Conservation (phyloP, 2,113 vertebrate species). For the Percina caprodes region DNA sequence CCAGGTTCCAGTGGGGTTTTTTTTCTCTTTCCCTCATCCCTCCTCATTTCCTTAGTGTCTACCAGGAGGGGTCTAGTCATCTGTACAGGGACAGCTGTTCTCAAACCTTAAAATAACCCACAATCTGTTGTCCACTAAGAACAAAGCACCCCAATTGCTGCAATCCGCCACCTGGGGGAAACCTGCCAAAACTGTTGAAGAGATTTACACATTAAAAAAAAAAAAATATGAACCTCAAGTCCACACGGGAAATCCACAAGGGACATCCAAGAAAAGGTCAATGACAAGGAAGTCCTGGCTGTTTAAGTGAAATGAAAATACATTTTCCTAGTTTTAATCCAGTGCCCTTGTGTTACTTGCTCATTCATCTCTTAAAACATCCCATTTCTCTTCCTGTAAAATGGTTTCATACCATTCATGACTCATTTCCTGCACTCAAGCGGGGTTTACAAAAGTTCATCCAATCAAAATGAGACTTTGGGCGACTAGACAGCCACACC, state of each 20-base stretch:
- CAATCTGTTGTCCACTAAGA: conserved; percentile 54
- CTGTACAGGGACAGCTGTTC: conserved; percentile 64
- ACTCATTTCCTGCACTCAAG: too few relatives aligned
- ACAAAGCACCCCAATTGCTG: conserved; percentile 42
- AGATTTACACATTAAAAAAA: conserved; percentile 10
- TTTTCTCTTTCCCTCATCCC: neutral
- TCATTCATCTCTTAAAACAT: too few relatives aligned
- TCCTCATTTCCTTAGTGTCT: neutral
- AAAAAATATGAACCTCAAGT: neutral
- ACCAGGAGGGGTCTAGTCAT: conserved; percentile 28
- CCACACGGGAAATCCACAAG: neutral
- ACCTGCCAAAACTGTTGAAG: conserved; percentile 34
- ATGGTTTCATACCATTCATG: too few relatives aligned
- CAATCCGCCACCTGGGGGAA: conserved; percentile 22
- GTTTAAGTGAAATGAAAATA: too few relatives aligned
- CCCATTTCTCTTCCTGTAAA: too few relatives aligned
- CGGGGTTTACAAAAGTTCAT: too few relatives aligned
- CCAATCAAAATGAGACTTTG: too few relatives aligned
- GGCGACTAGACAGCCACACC: too few relatives aligned
- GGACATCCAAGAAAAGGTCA: neutral
- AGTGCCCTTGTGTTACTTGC: too few relatives aligned
- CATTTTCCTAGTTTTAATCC: too few relatives aligned
- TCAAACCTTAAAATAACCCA: conserved; percentile 65
- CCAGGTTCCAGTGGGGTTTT: neutral
- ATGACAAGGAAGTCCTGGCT: neutral